These are phyloP conservation scores for Shinisaurus crocodilurus DNA, from an alignment of 2,113 vertebrate genomes.

Conservation along the genomic window DNA sequence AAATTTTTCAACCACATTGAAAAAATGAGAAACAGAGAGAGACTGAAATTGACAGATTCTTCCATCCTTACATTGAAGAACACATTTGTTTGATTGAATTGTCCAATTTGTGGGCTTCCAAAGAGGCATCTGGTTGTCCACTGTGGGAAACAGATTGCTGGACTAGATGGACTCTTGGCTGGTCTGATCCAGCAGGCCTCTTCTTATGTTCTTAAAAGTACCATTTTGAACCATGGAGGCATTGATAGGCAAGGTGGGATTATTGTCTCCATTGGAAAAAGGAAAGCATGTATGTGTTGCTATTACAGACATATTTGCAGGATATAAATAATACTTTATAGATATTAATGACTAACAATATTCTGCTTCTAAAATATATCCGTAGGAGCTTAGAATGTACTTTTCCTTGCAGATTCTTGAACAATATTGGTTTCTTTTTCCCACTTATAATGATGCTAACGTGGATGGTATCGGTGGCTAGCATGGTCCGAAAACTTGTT, in stretches of 20 bases:
- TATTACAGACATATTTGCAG: background rate
- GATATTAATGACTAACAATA: background rate
- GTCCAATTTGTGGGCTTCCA: background rate
- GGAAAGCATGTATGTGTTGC: background rate
- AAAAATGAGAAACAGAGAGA: too few relatives aligned
- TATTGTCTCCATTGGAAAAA: background rate
- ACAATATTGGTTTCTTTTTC: conserved; percentile 75
- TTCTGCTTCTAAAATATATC: background rate
- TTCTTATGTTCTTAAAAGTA: background rate
- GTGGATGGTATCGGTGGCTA: conserved; percentile 77
- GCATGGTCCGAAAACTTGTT: conserved; percentile 77
- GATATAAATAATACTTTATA: background rate
- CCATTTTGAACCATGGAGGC: background rate
- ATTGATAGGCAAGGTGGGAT: background rate
- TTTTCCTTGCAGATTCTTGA: conserved; percentile 74
- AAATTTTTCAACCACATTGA: too few relatives aligned
- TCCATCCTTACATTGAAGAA: too few relatives aligned
- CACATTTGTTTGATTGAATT: background rate
- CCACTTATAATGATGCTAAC: conserved; percentile 79
- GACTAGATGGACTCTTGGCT: too few relatives aligned
- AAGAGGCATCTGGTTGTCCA: too few relatives aligned
- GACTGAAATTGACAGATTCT: too few relatives aligned
- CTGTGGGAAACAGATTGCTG: too few relatives aligned
- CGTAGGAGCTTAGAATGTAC: background rate
- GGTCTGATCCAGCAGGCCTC: too few relatives aligned